Conservation (phyloP, 2,113 vertebrate species). For the Sphaerodactylus townsendi region DNA sequence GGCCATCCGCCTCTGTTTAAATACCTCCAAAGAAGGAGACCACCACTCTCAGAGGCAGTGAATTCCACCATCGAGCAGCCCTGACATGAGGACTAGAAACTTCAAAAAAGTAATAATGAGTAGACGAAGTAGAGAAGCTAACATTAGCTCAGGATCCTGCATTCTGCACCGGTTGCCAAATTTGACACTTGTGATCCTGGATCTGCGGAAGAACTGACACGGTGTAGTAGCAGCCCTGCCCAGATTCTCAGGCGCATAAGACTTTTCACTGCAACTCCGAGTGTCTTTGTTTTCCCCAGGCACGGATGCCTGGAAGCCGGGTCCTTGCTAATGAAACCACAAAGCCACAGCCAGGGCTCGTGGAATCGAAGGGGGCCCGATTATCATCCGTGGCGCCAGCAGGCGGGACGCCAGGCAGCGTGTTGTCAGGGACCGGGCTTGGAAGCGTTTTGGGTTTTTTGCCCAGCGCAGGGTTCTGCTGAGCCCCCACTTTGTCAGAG, state of each 20-base stretch:
- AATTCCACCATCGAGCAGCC: too few species aligned
- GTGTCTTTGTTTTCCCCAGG: slow-evolving; percentile 29
- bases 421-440: not conserved
- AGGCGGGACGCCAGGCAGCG: slow-evolving; percentile 42
- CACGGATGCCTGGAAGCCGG: slow-evolving; percentile 50
- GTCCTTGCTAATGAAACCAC: slow-evolving; percentile 49
- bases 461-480: slow-evolving; percentile 9
- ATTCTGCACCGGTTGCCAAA: not conserved
- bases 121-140: not conserved
- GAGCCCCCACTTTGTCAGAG: slow-evolving; percentile 21
- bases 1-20: too few species aligned
- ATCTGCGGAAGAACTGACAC: not conserved
- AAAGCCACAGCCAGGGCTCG: slow-evolving; percentile 20
- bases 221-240: too few species aligned
- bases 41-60: too few species aligned
- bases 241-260: not conserved
- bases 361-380: slow-evolving; percentile 42
- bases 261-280: slow-evolving; percentile 10
- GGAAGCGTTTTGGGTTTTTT: not conserved
- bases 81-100: too few species aligned
- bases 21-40: too few species aligned
- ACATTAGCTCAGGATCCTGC: not conserved
- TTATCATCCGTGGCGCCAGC: slow-evolving; percentile 19
- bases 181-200: not conserved
- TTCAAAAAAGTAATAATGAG: too few species aligned